Evolutionary conservation across 1,140 invertebrate genomes (phyloP).

Genomic region (Caenorhabditis briggsae): DNA sequence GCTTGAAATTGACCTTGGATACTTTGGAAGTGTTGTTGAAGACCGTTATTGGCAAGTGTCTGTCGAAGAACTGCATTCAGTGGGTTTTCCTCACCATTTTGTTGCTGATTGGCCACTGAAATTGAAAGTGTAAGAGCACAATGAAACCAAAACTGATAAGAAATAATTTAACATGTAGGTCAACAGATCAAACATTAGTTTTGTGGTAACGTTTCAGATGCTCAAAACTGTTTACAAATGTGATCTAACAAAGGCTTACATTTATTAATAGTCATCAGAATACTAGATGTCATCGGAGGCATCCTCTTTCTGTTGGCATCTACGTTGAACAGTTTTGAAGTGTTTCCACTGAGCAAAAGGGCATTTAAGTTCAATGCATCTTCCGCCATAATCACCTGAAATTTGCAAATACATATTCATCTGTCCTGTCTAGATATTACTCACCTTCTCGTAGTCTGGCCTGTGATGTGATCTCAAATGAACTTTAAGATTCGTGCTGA

Average conservation of each 20-base stretch:
- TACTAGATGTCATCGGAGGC: constrained; percentile 63
- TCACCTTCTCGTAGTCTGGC: constrained; percentile 70
- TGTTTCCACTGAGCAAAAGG: constrained; percentile 63
- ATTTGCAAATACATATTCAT: neutral
- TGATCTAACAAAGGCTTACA: constrained; percentile 34
- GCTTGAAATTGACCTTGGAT: constrained; percentile 30
- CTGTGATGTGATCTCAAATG: constrained; percentile 71
- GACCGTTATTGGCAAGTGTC: constrained; percentile 50
- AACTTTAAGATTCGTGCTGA: constrained; percentile 72
- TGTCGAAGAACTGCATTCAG: constrained; percentile 57
- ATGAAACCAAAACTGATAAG: neutral
- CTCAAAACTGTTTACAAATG: neutral
- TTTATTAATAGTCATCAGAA: constrained; percentile 65
- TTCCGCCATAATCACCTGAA: constrained; percentile 64
- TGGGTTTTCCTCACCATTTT: constrained; percentile 57
- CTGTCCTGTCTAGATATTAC: constrained; percentile 18
- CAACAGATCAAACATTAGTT: too few species aligned
- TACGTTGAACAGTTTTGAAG: constrained; percentile 55
- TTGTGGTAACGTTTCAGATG: too few species aligned
- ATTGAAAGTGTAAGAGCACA: neutral
- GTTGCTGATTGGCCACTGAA: constrained; percentile 60
- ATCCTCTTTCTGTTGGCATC: constrained; percentile 59
- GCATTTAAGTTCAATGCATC: constrained; percentile 64
- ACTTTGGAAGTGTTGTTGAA: constrained; percentile 55
- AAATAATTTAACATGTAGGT: neutral